Evolutionary conservation across 1,140 invertebrate genomes (phyloP).

Genomic region (Manduca sexta): DNA sequence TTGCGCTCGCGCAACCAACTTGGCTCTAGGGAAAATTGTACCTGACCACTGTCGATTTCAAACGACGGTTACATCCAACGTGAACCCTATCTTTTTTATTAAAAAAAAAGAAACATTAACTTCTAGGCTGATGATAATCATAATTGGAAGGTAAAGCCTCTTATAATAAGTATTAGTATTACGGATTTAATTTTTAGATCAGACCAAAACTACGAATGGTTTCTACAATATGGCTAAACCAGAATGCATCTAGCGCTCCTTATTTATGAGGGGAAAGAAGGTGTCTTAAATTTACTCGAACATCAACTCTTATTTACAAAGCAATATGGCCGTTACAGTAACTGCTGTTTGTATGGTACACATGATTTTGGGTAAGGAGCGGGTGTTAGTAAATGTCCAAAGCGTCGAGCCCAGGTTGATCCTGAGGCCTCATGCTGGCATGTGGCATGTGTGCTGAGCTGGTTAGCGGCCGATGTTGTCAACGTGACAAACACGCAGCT

Average conservation of each 20-base stretch:
- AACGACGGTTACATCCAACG: conserved; percentile 27
- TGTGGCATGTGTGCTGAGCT: conserved; percentile 34
- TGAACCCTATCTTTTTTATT: no score
- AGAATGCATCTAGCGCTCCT: no score
- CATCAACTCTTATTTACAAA: not conserved
- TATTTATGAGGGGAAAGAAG: no score
- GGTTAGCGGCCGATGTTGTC: conserved; percentile 49
- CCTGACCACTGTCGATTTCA: conserved; percentile 67
- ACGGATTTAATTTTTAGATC: no score
- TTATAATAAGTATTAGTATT: no score
- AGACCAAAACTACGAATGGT: no score
- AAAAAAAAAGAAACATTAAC: no score
- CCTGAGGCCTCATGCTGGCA: conserved; percentile 18
- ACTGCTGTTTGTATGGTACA: conserved; percentile 36
- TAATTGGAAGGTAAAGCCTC: no score
- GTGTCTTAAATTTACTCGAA: not conserved
- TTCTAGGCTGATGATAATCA: no score
- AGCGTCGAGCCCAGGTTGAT: conserved; percentile 19
- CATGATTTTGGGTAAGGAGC: conserved; percentile 30
- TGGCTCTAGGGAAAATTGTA: conserved; percentile 68
- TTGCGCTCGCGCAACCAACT: conserved; percentile 61
- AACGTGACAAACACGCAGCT: conserved; percentile 40
- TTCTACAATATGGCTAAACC: no score
- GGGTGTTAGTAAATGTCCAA: conserved; percentile 18
- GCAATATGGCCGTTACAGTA: conserved; percentile 1